phyloP scores from a whole-genome alignment of 2,113 vertebrate species.

The Odobenus rosmarus region DNA sequence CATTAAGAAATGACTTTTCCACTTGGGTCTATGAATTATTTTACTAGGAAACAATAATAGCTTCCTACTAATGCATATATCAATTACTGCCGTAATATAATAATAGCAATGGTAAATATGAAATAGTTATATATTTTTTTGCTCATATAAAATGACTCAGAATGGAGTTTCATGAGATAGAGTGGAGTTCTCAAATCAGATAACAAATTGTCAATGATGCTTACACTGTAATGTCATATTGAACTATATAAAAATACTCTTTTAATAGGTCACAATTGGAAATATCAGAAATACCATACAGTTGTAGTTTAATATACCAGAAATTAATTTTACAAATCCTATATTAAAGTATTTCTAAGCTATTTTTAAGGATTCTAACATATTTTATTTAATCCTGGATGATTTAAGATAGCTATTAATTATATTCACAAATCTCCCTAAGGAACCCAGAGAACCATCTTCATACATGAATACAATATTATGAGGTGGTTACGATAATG shows the following conservation, averaged over 20 bases:
- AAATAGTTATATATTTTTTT: not conserved
- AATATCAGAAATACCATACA: not conserved
- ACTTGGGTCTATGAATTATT: not conserved
- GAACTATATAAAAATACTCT: not conserved
- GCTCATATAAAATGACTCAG: not conserved
- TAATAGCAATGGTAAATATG: constrained; percentile 27
- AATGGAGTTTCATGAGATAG: not conserved
- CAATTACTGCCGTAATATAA: not conserved
- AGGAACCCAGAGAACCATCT: not conserved
- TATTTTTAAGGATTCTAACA: not conserved
- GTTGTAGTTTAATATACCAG: not conserved
- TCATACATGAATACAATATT: not conserved
- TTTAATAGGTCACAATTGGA: not conserved
- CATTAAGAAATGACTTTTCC: constrained; percentile 43
- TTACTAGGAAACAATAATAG: constrained; percentile 9
- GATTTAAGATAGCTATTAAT: not conserved
- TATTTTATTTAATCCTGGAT: not conserved
- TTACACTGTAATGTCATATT: not conserved
- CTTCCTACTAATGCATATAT: not conserved
- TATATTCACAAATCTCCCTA: not conserved
- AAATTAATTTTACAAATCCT: not conserved
- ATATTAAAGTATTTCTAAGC: not conserved
- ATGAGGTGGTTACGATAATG: not conserved
- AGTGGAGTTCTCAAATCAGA: not conserved
- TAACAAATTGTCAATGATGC: not conserved